Evolutionary conservation across 2,888 invertebrate genomes (phyloP).

Genomic region (Gnatocerus cornutus): DNA sequence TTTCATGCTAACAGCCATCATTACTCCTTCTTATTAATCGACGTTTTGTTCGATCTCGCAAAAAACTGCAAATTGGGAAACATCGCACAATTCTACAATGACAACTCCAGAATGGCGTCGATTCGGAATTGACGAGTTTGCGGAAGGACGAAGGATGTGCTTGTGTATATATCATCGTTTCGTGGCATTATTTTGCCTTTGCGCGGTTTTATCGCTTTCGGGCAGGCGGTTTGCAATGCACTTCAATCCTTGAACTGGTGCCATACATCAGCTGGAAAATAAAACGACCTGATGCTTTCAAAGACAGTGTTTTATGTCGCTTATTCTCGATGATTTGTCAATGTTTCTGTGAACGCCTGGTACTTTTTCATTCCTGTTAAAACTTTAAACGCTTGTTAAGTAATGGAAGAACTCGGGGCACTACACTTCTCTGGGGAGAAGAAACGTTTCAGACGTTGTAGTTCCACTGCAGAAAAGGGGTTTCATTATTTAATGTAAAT

Average conservation of each 20-base stretch:
- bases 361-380: constrained; percentile 43
- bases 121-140: constrained; percentile 31
- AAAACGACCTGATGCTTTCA: constrained; percentile 61
- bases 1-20: constrained; percentile 4
- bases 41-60: not conserved
- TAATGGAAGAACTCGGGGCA: not conserved
- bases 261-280: constrained; percentile 64
- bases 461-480: not conserved
- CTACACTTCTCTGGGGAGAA: not conserved
- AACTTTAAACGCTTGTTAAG: constrained; percentile 34
- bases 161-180: constrained; percentile 64
- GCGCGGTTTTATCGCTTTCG: constrained; percentile 64
- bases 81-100: not conserved
- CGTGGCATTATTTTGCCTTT: constrained; percentile 65
- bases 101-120: not conserved
- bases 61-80: not conserved
- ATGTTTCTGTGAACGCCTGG: constrained; percentile 51
- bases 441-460: not conserved
- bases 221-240: constrained; percentile 64
- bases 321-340: constrained; percentile 61
- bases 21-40: constrained; percentile 10
- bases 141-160: constrained; percentile 21
- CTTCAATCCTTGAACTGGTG: constrained; percentile 63
- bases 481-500: not conserved
- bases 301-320: constrained; percentile 65